Percentiles rank a stretch among this genome's conserved stretches.
Evolutionary conservation across 2,113 vertebrate genomes (phyloP).

Genomic region (Ornithorhynchus anatinus): DNA sequence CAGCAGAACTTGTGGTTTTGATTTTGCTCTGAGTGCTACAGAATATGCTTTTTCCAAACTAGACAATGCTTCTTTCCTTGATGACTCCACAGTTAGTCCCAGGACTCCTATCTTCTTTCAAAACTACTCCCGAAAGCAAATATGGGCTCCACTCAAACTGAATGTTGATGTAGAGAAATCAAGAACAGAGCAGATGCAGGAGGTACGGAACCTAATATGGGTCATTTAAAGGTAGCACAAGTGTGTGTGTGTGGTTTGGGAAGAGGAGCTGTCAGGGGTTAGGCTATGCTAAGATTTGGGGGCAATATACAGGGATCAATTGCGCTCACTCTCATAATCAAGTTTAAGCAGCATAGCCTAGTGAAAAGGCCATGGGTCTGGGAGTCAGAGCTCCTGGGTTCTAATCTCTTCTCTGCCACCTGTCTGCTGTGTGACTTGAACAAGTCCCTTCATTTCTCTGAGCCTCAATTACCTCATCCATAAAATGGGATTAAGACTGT

Average conservation of each 20-base stretch:
- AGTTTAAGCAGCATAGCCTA: no score
- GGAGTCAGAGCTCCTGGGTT: no score
- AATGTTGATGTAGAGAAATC: neutral
- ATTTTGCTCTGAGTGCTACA: no score
- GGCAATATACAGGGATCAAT: no score
- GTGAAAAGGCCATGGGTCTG: no score
- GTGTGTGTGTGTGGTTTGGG: neutral
- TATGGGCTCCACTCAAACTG: neutral
- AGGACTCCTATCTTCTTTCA: slow-evolving; percentile 9
- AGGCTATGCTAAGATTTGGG: neutral
- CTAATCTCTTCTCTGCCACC: no score
- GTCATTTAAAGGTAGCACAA: neutral
- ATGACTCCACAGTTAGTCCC: slow-evolving; percentile 20
- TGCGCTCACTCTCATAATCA: no score
- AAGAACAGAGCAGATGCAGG: neutral
- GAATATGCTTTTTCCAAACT: slow-evolving; percentile 13
- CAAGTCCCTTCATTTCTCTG: no score
- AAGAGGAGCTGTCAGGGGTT: neutral
- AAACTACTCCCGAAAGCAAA: slow-evolving; percentile 7
- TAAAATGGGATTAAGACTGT: no score
- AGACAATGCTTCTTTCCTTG: neutral
- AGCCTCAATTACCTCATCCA: no score
- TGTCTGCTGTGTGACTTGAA: no score
- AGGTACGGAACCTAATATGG: neutral
- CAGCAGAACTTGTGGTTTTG: no score